Conservation (phyloP, 2,797 vertebrate species). For the Simalia tracyae region DNA sequence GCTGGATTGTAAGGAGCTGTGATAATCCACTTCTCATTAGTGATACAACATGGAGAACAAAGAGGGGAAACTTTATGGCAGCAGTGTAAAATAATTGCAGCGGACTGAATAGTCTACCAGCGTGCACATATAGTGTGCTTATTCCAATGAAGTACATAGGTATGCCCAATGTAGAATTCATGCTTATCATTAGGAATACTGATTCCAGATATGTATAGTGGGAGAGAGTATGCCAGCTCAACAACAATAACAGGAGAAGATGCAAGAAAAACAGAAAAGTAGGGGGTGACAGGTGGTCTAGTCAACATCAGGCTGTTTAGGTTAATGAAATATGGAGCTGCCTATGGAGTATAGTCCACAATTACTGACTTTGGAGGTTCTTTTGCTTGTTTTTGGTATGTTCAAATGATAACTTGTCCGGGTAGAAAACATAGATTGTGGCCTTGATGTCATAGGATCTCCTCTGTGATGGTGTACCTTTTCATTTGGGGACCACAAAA, state of each 20-base stretch:
- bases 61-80: background rate
- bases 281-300: background rate
- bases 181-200: background rate
- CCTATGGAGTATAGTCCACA: background rate
- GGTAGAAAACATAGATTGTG: background rate
- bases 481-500: background rate
- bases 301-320: background rate
- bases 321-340: background rate
- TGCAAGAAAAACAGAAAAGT: background rate
- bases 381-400: background rate
- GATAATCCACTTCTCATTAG: background rate
- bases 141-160: background rate
- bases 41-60: background rate
- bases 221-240: background rate
- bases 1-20: background rate
- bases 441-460: background rate
- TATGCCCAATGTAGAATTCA: background rate
- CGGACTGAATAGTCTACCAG: background rate
- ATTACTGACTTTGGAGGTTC: background rate
- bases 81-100: background rate
- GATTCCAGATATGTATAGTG: background rate
- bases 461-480: background rate
- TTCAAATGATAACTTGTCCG: background rate
- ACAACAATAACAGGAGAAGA: background rate
- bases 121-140: background rate